Base-by-base conservation (phyloP, 2,888 invertebrate species). In the Luperina testacea region DNA sequence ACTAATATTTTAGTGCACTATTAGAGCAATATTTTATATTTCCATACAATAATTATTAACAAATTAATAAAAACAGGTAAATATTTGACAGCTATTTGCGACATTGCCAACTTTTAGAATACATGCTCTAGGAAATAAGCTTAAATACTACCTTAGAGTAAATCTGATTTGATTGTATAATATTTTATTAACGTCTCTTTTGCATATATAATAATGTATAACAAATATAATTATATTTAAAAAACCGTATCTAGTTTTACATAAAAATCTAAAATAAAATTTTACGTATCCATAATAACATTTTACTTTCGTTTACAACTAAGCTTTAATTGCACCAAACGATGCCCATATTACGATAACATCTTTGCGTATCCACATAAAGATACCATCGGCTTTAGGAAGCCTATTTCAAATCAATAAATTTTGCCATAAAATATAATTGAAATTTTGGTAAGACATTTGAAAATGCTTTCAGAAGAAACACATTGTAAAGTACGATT, bases 211-310 rank as follows among this genome's bases (percentile, higher is more conserved):
- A 77, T 51, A 42, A n/a, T 51, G 27, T 42, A 42, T 78, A 77
- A 65, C 77, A 57, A 77, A 81, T 74, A 75, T 0, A 81, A 68
- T 75, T 68, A 2, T 2, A 68, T 81, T 81, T 27, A 9, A 63
- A 69, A 53, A 76, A 51, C 68, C 11, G 2, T 59, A 57, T 71
- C 4, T 69, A 63, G 17, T 75, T 63, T 77, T 17, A 68, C 59
- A 69, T 69, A 72, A 17, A 69, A 32, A 64, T 69, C 64, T 78
- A 78, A 24, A 78, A 83, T 63, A 83, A 65, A 61, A 51, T 51
- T 72, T 78, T 45, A 63, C 63, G 38, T 76, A 64, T 64, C 48
- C 42, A 51, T 57, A 64, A 38, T 82, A 80, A 69, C 45, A 74
- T 69, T 61, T 75, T 9, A 48, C 48, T 42, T 67, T 15, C 6